Evolutionary conservation across 2,113 vertebrate genomes (phyloP).

Genomic region (Porphyrio hochstetteri): DNA sequence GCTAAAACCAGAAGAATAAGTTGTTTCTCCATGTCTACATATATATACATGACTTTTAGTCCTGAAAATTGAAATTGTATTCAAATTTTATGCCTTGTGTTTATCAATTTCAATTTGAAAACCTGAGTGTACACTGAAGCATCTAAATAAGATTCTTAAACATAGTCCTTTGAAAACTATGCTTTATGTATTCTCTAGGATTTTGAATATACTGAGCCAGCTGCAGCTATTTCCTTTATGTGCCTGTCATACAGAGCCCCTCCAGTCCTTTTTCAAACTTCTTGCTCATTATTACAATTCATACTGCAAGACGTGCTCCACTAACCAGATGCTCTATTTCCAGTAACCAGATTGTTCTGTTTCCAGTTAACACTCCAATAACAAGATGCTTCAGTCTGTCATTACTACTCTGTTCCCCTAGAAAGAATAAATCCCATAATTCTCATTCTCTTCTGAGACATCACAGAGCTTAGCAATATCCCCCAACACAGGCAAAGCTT

Average conservation of each 20-base stretch:
- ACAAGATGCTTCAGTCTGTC: neutral
- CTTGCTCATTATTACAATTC: neutral
- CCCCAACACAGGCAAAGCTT: neutral
- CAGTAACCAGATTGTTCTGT: neutral
- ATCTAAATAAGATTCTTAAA: neutral
- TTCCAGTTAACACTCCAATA: neutral
- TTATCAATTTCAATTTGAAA: neutral
- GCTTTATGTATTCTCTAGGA: neutral
- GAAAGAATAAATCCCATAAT: neutral
- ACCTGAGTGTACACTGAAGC: neutral
- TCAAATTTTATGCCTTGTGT: neutral
- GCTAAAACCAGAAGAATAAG: neutral
- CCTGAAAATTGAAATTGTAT: neutral
- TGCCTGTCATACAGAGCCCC: neutral
- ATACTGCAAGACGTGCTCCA: neutral
- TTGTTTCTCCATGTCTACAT: neutral
- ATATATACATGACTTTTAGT: neutral
- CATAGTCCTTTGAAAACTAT: neutral
- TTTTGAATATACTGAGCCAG: neutral
- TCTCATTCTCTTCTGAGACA: neutral
- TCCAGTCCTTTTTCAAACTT: neutral
- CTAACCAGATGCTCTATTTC: neutral
- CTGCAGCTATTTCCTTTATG: neutral
- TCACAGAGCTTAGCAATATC: neutral
- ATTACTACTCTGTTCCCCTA: neutral